Percentiles rank a stretch among this genome's conserved stretches.
Evolutionary conservation across 1,140 invertebrate species (phyloP).

Genomic region (Cyphomyrmex costatus): DNA sequence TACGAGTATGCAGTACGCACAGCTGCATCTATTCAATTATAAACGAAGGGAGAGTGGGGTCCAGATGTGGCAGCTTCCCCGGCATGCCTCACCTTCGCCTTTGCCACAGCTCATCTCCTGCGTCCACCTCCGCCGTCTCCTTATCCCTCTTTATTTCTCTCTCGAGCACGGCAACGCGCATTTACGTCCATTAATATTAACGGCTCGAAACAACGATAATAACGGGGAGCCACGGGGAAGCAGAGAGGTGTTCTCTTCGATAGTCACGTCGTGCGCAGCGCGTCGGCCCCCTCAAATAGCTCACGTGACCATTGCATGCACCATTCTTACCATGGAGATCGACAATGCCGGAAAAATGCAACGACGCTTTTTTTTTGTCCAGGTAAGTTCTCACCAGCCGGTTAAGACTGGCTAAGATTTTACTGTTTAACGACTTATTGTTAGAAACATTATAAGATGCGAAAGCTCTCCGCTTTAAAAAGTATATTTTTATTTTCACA

Average conservation of each 20-base stretch:
- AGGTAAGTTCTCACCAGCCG: conserved; percentile 35
- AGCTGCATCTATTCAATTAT: conserved; percentile 82
- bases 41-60: conserved; percentile 63
- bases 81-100: conserved; percentile 34
- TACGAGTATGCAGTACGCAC: conserved; percentile 78
- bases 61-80: conserved; percentile 49
- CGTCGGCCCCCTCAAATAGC: conserved; percentile 12
- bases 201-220: conserved; percentile 81
- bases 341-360: conserved; percentile 42
- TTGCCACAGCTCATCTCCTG: conserved; percentile 56
- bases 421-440: not conserved
- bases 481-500: not conserved
- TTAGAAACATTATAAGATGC: not conserved
- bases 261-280: conserved; percentile 57
- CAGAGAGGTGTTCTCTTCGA: conserved; percentile 73
- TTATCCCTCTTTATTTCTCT: conserved; percentile 55
- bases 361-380: conserved; percentile 46
- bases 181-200: conserved; percentile 84
- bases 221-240: conserved; percentile 73
- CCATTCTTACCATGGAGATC: conserved; percentile 28
- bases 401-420: not conserved
- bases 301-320: conserved; percentile 59
- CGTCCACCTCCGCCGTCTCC: conserved; percentile 28
- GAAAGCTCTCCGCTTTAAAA: conserved; percentile 9
- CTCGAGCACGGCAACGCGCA: conserved; percentile 65